Evolutionary conservation across 2,113 vertebrate genomes (phyloP).

Genomic region (Erythrolamprus reginae): DNA sequence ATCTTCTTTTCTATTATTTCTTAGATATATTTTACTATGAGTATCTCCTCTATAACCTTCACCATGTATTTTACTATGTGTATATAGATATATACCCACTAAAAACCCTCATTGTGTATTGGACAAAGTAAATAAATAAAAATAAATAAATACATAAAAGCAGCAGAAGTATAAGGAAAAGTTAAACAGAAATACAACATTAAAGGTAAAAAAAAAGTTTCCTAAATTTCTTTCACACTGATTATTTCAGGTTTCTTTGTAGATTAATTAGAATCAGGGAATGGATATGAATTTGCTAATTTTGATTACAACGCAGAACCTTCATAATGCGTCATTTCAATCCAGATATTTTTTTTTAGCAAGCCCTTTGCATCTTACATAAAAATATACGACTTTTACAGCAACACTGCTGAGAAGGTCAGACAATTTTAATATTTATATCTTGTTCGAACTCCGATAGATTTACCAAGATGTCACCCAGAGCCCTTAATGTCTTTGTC

Average conservation of each 20-base stretch:
- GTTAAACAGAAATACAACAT: background rate
- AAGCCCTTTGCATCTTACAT: background rate
- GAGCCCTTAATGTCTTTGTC: constrained; percentile 15
- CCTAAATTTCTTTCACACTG: background rate
- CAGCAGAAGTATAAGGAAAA: background rate
- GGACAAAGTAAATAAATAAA: too few species aligned
- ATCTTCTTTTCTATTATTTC: too few species aligned
- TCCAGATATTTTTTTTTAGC: background rate
- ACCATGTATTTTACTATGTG: too few species aligned
- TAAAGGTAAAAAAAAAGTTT: background rate
- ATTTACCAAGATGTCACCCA: constrained; percentile 20
- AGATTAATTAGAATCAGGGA: background rate
- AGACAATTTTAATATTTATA: background rate
- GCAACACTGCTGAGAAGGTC: background rate
- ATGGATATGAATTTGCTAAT: background rate
- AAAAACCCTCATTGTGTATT: too few species aligned
- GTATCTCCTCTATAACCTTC: too few species aligned
- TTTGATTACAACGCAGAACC: background rate
- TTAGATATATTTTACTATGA: too few species aligned
- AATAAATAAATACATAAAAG: too few species aligned
- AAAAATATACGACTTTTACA: background rate
- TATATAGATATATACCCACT: too few species aligned
- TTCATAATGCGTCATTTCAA: background rate
- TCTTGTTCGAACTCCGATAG: background rate
- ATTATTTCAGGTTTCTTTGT: background rate